Evolutionary conservation across 2,888 invertebrate species (phyloP), one percentile per base, ranked within the genome.

Genomic region (Therioaphis trifolii): DNA sequence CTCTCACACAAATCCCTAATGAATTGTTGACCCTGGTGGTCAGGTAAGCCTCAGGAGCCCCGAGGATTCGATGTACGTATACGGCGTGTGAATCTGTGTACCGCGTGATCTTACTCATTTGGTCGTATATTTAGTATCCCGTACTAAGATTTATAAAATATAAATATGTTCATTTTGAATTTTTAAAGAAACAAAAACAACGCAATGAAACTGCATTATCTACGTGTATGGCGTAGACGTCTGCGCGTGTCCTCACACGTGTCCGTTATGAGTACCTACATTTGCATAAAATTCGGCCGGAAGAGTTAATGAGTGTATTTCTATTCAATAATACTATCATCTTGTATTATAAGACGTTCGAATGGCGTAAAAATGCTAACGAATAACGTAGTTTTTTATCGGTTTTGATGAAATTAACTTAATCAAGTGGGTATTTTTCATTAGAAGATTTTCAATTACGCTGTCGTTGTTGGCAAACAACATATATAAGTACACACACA

Each of bases 11-110:
- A 72, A 74, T 82, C 82, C 82, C 72, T 82, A 82, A 82, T 82
- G 82, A 82, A 82, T 82, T 66, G 74, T 82, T 66, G 74, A 82
- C 82, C 82, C 35, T 18, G 68, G 52, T 27, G 68, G 40, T n/a
- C 78, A 79, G 68, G 78, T 69, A 71, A 9, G 3, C 40, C 43
- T 11, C n/a, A 46, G 27, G n/a, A 43, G 29, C 52, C 43, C 24
- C 21, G 4, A 9, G 24, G n/a, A 49, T 49, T 49, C 68, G 12
- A 68, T 2, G 7, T 7, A 5, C 14, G n/a, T 69, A 9, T 24
- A 24, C 21, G 12, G n/a, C 1, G 12, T 24, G 15, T 24, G 29
- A 5, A 29, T 24, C 27, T 11, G 43, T 55, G 40, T 75, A 75
- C 75, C 27, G 75, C 24, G 40, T 4, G 40, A 5, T 43, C 29